These are phyloP conservation scores for Apostichopus parvimensis DNA, from an alignment of 35 echinoderm and acorn worm species.

Conservation along the genomic window DNA sequence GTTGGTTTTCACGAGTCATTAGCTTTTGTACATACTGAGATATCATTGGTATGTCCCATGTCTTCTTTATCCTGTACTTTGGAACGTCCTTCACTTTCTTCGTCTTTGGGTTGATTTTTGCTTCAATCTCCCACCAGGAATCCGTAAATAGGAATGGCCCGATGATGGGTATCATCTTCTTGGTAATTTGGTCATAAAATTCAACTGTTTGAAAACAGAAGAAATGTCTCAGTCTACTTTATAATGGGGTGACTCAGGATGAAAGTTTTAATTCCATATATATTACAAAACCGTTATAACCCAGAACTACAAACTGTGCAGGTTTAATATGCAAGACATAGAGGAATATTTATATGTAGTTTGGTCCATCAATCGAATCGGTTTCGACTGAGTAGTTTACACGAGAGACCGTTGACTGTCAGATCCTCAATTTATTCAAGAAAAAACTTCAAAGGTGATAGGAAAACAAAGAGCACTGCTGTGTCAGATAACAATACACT, in stretches of 20 bases:
- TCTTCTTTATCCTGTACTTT: neutral
- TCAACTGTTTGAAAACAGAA: neutral
- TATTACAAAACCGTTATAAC: neutral
- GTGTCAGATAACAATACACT: too few relatives aligned
- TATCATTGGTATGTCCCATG: neutral
- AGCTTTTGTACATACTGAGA: neutral
- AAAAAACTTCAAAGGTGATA: neutral
- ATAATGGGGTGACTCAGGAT: neutral
- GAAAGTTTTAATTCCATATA: neutral
- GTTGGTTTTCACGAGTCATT: neutral
- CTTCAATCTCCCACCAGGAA: slow-evolving; percentile 38
- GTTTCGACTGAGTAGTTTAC: neutral
- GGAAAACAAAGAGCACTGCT: neutral
- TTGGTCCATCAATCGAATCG: too few relatives aligned
- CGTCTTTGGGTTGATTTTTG: neutral
- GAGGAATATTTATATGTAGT: too few relatives aligned
- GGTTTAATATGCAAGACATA: too few relatives aligned
- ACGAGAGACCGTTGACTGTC: neutral
- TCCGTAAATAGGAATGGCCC: slow-evolving; percentile 38
- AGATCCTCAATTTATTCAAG: neutral
- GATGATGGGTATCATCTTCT: neutral
- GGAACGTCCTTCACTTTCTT: slow-evolving; percentile 24
- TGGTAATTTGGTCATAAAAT: neutral
- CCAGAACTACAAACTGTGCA: too few relatives aligned
- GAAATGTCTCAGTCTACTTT: neutral